phyloP scores from a whole-genome alignment of 2,113 vertebrate genomes.

The Colius striatus region DNA sequence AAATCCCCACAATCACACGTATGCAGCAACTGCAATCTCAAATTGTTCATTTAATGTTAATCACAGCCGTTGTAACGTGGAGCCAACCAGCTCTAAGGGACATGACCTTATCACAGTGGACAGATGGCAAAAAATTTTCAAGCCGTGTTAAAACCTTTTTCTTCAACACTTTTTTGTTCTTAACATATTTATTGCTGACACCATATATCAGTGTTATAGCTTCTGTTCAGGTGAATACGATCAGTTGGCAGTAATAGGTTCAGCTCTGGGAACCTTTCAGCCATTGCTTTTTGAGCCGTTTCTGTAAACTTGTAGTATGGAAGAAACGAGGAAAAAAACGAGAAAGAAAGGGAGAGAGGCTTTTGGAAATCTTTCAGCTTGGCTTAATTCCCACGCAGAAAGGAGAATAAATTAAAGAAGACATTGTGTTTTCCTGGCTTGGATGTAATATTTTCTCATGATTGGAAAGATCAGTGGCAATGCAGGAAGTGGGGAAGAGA shows the following conservation, averaged over 20 bases:
- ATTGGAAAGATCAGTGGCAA: not conserved
- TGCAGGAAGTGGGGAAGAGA: not conserved
- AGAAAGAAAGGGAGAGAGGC: not conserved
- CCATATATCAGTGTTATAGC: slow-evolving; percentile 45
- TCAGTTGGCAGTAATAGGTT: slow-evolving; percentile 15
- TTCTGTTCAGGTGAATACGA: slow-evolving; percentile 22
- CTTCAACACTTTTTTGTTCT: slow-evolving; percentile 48
- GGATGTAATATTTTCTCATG: not conserved
- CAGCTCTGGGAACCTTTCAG: not conserved
- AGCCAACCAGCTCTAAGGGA: slow-evolving; percentile 7
- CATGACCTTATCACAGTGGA: slow-evolving; percentile 56
- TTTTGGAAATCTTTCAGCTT: slow-evolving; percentile 3
- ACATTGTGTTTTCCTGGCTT: not conserved
- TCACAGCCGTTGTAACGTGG: not conserved
- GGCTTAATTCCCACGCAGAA: not conserved
- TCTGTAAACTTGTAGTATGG: not conserved
- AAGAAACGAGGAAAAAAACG: not conserved
- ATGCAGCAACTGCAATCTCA: not conserved
- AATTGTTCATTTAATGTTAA: slow-evolving; percentile 33
- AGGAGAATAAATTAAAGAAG: slow-evolving; percentile 44
- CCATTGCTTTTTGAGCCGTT: not conserved
- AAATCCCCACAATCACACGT: not conserved
- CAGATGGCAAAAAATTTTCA: slow-evolving; percentile 51
- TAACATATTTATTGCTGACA: slow-evolving; percentile 60
- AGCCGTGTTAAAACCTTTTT: slow-evolving; percentile 14